A percentile compares a stretch with the other conserved stretches of the same genome.
Conservation (phyloP, 2,888 invertebrate genomes). For the Phymatocera aterrima region DNA sequence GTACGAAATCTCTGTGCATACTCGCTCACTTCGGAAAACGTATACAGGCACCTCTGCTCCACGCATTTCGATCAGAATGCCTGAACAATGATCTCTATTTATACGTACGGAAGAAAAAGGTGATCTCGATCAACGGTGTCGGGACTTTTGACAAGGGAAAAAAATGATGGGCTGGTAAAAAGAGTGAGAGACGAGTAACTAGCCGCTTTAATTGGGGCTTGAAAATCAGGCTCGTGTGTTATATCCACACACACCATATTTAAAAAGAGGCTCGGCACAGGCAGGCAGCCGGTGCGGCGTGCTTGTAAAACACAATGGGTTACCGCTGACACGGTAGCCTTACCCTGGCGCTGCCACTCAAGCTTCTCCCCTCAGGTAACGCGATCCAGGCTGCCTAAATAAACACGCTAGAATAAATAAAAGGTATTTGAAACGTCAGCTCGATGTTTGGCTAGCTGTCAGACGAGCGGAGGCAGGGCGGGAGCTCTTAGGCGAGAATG, state of each 20-base stretch:
- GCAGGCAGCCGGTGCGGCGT: background rate
- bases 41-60: no score
- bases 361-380: slow-evolving; percentile 66
- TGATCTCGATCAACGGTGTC: no score
- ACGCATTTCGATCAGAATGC: no score
- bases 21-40: no score
- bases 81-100: no score
- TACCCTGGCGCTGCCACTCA: slow-evolving; percentile 61
- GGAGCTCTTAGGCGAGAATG: slow-evolving; percentile 53
- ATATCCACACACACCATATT: background rate
- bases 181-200: background rate
- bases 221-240: background rate
- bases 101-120: no score
- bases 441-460: slow-evolving; percentile 71
- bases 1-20: no score
- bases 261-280: background rate
- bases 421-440: slow-evolving; percentile 70
- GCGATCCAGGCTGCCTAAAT: slow-evolving; percentile 72
- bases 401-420: slow-evolving; percentile 72
- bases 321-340: slow-evolving; percentile 63
- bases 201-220: slow-evolving; percentile 31
- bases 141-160: no score
- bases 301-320: slow-evolving; percentile 54
- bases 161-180: background rate
- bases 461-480: slow-evolving; percentile 56